Conservation (phyloP, 2,888 invertebrate genomes). For the Tanytarsus gracilentus region DNA sequence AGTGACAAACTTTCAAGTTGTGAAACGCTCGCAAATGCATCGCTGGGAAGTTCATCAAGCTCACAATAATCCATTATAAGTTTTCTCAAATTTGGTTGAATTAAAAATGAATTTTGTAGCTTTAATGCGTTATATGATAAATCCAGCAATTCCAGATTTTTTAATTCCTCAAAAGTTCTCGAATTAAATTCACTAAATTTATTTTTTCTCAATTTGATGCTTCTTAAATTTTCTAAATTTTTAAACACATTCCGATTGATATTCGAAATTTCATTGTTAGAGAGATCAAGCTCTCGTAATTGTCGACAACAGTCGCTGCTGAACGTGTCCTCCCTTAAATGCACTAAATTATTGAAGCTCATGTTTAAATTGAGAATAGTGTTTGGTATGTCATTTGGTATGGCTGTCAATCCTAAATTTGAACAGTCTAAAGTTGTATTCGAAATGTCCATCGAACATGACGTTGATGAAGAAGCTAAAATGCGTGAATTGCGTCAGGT, state of each 20-base stretch:
- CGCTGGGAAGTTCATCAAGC: slow-evolving; percentile 38
- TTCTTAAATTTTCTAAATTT: not conserved
- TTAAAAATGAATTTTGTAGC: slow-evolving; percentile 38
- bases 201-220: not conserved
- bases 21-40: slow-evolving; percentile 39
- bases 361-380: not conserved
- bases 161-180: not conserved
- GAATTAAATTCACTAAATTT: not conserved
- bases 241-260: not conserved
- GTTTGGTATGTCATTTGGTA: slow-evolving; percentile 15
- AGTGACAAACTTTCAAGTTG: slow-evolving; percentile 39
- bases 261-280: slow-evolving; percentile 1
- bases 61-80: slow-evolving; percentile 41
- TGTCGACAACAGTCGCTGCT: not conserved
- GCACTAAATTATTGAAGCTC: not conserved
- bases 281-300: slow-evolving; percentile 6
- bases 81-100: slow-evolving; percentile 37
- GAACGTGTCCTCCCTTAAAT: not conserved
- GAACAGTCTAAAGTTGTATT: slow-evolving; percentile 8
- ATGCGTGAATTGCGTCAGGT: no score
- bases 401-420: not conserved
- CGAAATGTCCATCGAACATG: not conserved
- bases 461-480: not conserved
- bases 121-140: slow-evolving; percentile 39
- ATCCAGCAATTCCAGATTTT: slow-evolving; percentile 34